These are phyloP conservation scores for Leuciscus idus DNA, from an alignment of 2,113 vertebrate genomes.

Conservation along the genomic window DNA sequence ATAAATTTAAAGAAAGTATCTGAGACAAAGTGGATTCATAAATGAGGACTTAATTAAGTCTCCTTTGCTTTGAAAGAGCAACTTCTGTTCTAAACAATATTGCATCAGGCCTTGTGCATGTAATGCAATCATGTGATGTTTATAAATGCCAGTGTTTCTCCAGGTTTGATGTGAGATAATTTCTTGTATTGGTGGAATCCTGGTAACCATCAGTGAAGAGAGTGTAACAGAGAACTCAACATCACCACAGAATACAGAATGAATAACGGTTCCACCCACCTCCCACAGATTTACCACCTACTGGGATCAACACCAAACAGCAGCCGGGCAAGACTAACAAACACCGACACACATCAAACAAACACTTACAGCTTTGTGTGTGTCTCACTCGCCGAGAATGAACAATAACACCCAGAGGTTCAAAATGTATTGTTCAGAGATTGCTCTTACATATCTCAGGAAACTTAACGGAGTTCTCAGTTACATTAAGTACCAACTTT, in stretches of 20 bases:
- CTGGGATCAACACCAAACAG: slow-evolving; percentile 44
- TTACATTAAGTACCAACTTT: background rate
- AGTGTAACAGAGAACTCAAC: background rate
- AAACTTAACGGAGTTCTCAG: background rate
- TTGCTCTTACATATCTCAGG: background rate
- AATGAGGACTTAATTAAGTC: background rate
- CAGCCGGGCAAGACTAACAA: slow-evolving; percentile 32
- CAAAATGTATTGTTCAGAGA: background rate
- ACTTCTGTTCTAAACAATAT: background rate
- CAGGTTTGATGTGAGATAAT: background rate
- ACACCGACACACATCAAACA: slow-evolving; percentile 27
- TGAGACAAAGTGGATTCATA: background rate
- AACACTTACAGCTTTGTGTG: slow-evolving; percentile 15
- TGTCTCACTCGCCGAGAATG: background rate
- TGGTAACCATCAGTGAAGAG: background rate
- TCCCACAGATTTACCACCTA: slow-evolving; percentile 38
- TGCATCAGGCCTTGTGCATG: background rate
- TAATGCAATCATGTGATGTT: background rate
- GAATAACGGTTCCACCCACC: slow-evolving; percentile 31
- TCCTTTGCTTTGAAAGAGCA: background rate
- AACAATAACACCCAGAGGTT: slow-evolving; percentile 4
- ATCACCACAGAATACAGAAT: slow-evolving; percentile 21
- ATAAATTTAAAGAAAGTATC: background rate
- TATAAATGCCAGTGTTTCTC: background rate
- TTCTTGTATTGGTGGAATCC: background rate